Percentiles rank a stretch among this genome's conserved stretches.
These are phyloP conservation scores for Galleria mellonella DNA, from an alignment of 1,140 invertebrate genomes.

Conservation along the genomic window DNA sequence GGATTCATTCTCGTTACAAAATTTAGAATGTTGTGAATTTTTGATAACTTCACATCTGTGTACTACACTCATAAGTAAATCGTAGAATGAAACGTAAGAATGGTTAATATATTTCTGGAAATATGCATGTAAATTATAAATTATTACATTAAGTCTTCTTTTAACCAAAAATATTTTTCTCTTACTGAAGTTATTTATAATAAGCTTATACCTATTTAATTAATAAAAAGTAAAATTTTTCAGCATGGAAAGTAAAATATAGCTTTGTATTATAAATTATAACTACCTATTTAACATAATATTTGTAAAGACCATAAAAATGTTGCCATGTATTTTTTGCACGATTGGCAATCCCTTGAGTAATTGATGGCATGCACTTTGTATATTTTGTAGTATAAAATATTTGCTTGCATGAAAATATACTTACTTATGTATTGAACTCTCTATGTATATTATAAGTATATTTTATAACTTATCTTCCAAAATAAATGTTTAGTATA, in stretches of 20 bases:
- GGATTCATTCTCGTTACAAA: too few species aligned
- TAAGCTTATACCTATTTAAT: too few species aligned
- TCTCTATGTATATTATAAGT: slow-evolving; percentile 43
- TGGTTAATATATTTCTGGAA: too few species aligned
- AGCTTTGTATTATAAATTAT: slow-evolving; percentile 29
- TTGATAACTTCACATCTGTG: too few species aligned
- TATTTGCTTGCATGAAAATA: slow-evolving; percentile 66
- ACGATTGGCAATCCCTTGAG: slow-evolving; percentile 22
- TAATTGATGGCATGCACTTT: slow-evolving; percentile 51
- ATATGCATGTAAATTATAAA: too few species aligned
- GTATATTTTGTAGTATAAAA: slow-evolving; percentile 48
- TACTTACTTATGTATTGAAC: slow-evolving; percentile 26
- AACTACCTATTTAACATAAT: slow-evolving; percentile 13
- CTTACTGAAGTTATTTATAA: too few species aligned
- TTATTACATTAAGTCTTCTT: too few species aligned
- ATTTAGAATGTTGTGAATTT: too few species aligned
- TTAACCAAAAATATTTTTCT: too few species aligned
- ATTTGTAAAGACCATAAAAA: slow-evolving; percentile 15
- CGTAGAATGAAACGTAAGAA: too few species aligned
- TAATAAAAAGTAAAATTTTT: slow-evolving; percentile 5
- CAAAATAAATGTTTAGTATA: slow-evolving; percentile 69
- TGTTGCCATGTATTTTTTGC: slow-evolving; percentile 21
- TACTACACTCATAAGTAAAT: too few species aligned
- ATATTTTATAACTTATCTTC: slow-evolving; percentile 55
- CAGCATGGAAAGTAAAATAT: slow-evolving; percentile 23